These are phyloP conservation scores for Ascaphus truei DNA, from an alignment of 2,113 vertebrate species.

Conservation along the genomic window DNA sequence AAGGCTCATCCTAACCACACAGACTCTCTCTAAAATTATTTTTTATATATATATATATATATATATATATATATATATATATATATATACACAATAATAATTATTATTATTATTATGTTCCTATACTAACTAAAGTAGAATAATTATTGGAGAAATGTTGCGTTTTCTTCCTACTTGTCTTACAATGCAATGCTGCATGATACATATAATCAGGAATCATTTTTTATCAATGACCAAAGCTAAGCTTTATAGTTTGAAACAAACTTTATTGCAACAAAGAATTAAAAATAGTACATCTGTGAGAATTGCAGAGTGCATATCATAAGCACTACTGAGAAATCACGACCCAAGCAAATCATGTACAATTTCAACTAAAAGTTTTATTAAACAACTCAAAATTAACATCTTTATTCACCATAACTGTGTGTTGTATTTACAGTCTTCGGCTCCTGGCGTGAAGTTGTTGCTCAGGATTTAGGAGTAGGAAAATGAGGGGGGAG, in stretches of 20 bases:
- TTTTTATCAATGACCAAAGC: constrained; percentile 43
- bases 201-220: neutral
- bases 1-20: too few relatives aligned
- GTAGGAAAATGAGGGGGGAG: constrained; percentile 27
- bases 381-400: constrained; percentile 63
- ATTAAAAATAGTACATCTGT: constrained; percentile 68
- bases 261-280: constrained; percentile 69
- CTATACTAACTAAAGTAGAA: too few relatives aligned
- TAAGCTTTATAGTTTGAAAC: constrained; percentile 56
- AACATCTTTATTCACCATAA: constrained; percentile 61
- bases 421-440: constrained; percentile 74
- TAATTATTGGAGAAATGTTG: too few relatives aligned
- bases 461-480: constrained; percentile 41
- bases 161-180: neutral
- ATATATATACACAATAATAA: too few relatives aligned
- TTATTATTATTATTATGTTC: too few relatives aligned
- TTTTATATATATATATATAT: too few relatives aligned
- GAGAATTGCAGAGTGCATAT: constrained; percentile 40
- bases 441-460: constrained; percentile 57
- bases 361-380: constrained; percentile 60
- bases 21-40: too few relatives aligned
- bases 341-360: constrained; percentile 53
- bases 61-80: too few relatives aligned
- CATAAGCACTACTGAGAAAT: constrained; percentile 53
- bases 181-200: neutral